A percentile compares a stretch with the other conserved stretches of the same genome.
These are phyloP conservation scores for Petaurus breviceps DNA, from an alignment of 2,113 vertebrate genomes.

Conservation along the genomic window DNA sequence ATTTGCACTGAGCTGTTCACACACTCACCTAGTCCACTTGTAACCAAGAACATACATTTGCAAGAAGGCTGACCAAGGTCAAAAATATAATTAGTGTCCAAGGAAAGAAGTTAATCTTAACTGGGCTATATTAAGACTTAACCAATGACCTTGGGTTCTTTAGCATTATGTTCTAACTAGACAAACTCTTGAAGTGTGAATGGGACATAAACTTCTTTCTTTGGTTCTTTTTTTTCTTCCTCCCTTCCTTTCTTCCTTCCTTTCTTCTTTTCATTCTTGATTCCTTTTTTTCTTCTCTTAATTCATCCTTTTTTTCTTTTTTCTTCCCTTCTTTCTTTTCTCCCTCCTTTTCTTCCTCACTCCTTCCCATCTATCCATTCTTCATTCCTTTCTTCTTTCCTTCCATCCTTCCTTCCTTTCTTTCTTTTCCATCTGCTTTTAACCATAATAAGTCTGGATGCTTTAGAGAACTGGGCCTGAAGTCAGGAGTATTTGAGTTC, in stretches of 20 bases:
- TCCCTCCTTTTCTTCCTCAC: too few relatives aligned
- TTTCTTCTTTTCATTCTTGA: neutral
- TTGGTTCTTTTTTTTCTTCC: neutral
- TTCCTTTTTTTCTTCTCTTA: neutral
- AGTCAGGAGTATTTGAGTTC: neutral
- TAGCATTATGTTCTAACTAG: neutral
- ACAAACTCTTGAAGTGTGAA: neutral
- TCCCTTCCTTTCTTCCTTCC: neutral
- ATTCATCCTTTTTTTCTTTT: neutral
- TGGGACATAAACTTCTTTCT: neutral
- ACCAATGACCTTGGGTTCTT: accelerated
- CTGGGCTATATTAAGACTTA: accelerated
- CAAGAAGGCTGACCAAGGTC: neutral
- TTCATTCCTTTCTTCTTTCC: neutral
- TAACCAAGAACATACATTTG: neutral
- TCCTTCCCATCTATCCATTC: too few relatives aligned
- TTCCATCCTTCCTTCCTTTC: too few relatives aligned
- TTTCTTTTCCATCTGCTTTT: neutral
- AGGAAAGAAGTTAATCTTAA: neutral
- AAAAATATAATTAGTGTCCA: neutral
- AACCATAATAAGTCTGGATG: neutral
- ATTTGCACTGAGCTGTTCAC: too few relatives aligned
- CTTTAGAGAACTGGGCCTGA: neutral
- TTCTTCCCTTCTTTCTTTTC: too few relatives aligned
- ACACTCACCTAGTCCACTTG: neutral